Evolutionary conservation across 2,797 vertebrate species (phyloP).

Genomic region (Micropoecilia bifurca): DNA sequence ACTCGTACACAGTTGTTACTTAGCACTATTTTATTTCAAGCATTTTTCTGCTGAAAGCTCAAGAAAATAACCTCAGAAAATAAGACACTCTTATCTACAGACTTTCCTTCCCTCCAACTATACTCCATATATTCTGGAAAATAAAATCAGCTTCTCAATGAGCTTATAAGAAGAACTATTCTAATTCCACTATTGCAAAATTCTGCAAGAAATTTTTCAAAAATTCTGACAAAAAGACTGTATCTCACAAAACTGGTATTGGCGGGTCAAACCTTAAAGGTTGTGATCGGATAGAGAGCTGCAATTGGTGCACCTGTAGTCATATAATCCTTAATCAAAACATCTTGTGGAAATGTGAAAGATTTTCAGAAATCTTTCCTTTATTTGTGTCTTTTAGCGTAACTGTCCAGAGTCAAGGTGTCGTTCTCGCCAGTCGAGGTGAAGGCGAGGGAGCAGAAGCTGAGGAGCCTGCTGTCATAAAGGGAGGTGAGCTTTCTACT

Average conservation of each 20-base stretch:
- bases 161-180: background rate
- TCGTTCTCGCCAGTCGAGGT: slow-evolving; percentile 63
- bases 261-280: too few relatives aligned
- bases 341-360: background rate
- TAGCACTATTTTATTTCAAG: background rate
- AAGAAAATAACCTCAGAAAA: background rate
- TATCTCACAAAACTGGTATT: too few relatives aligned
- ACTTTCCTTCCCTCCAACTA: background rate
- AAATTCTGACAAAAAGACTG: too few relatives aligned
- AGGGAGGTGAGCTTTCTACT: slow-evolving; percentile 67
- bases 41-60: background rate
- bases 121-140: background rate
- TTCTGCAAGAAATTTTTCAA: too few relatives aligned
- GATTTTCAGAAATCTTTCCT: background rate
- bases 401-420: slow-evolving; percentile 61
- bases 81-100: background rate
- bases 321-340: background rate
- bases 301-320: too few relatives aligned
- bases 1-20: background rate
- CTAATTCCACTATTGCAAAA: too few relatives aligned
- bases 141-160: background rate
- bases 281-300: too few relatives aligned
- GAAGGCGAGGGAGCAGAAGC: slow-evolving; percentile 81
- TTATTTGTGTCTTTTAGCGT: slow-evolving; percentile 67
- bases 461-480: slow-evolving; percentile 75